Base-by-base conservation (phyloP, 1,140 invertebrate genomes). In the Sarcophaga peregrina region DNA sequence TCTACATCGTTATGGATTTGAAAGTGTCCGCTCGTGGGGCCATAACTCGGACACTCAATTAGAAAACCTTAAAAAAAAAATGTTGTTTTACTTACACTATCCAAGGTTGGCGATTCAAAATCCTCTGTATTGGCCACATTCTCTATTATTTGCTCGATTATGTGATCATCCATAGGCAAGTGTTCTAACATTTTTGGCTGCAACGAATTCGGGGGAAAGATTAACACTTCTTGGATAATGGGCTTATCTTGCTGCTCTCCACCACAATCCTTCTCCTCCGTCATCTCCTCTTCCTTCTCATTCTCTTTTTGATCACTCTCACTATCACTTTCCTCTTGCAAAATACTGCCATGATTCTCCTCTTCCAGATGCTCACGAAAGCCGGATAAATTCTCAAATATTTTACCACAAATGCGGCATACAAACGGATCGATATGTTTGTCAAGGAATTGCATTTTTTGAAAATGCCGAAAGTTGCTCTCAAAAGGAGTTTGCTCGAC, bases 341-440 rank as follows among this genome's bases (percentile, higher is more conserved):
- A 45, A 25, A 75, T 68, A 75, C 58, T 76, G 13, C 50, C 25
- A 52, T 73, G 83, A 46, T 48, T 83, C 52, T 81, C 73, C 45
- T 15, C 50, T 25, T 82, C 82, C 75, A 88, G 85, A 73, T 88
- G 87, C 13, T 76, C 17, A 62, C 86, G 85, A 82, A 87, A 87
- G 1, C 83, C 50, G 7, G 84, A 54, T 37, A 88, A 83, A 74
- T 87, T 88, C 80, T 87, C 87, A 62, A 88, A 88, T 82, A 89
- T 89, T 72, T 87, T 85, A 37, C 85, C 86, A 50, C 88, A 89
- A 8, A 84, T 84, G 0, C 86, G 86, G 48, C 88, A 89, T 6
- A 89, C 85, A 82, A 88, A 87, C 0, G 88, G 88, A 83, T 88
- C 87, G 13, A 89, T 89, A 20, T 89, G 88, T 52, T 89, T 87